A percentile compares a stretch with the other conserved stretches of the same genome.
Conservation (phyloP, 2,113 vertebrate genomes). For the Cyprinodon tularosa region DNA sequence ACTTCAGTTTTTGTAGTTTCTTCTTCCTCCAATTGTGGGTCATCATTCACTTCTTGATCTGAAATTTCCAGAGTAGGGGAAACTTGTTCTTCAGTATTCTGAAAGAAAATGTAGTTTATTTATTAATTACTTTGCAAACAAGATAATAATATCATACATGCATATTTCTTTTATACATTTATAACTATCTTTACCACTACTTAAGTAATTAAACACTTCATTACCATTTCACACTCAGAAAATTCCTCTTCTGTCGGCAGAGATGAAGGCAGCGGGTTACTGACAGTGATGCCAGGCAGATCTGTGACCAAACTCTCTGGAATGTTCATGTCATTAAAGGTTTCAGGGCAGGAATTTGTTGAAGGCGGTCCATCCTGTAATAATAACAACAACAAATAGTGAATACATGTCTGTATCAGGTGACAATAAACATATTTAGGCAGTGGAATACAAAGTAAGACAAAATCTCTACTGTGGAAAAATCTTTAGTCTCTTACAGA, state of each 20-base stretch:
- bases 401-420: not conserved
- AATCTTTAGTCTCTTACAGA: not conserved
- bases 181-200: not conserved
- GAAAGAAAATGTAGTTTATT: not conserved
- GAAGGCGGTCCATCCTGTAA: not conserved
- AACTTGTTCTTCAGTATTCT: not conserved
- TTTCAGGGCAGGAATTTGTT: not conserved
- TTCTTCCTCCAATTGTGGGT: not conserved
- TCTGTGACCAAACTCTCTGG: not conserved
- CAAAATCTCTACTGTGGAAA: conserved; percentile 4
- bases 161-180: not conserved
- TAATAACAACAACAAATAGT: not conserved
- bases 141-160: not conserved
- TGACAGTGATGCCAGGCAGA: not conserved
- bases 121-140: not conserved
- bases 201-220: not conserved
- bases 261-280: not conserved
- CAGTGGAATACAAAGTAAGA: not conserved
- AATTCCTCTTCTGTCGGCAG: not conserved
- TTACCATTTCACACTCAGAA: conserved; percentile 6
- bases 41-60: not conserved
- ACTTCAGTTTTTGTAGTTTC: not conserved
- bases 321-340: not conserved
- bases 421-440: not conserved
- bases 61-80: not conserved